Evolutionary conservation across 2,797 vertebrate genomes (phyloP).

Genomic region (Spinus olivaceus): DNA sequence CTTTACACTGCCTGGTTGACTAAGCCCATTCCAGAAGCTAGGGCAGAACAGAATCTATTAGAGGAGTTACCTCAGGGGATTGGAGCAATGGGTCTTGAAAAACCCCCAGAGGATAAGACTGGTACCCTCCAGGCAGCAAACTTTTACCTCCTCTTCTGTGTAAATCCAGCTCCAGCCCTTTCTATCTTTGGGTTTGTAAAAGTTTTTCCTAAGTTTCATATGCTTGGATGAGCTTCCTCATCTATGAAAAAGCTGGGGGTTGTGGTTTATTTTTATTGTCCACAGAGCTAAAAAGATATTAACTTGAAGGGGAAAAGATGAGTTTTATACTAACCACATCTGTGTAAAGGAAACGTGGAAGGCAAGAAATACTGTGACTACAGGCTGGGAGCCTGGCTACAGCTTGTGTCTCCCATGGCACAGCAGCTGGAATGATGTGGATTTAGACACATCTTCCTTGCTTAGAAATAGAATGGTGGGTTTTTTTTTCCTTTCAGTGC

Average conservation of each 20-base stretch:
- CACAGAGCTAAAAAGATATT: not conserved
- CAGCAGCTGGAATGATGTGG: not conserved
- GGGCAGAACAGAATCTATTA: not conserved
- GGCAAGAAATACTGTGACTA: not conserved
- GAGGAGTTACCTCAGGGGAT: not conserved
- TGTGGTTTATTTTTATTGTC: not conserved
- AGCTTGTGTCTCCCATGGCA: not conserved
- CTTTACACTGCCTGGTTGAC: not conserved
- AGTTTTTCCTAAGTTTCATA: not conserved
- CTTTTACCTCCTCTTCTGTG: accelerated
- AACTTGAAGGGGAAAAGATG: not conserved
- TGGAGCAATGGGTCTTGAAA: not conserved
- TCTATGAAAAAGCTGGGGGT: not conserved
- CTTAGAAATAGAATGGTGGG: not conserved
- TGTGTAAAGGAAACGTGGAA: not conserved
- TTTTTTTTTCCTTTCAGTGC: not conserved
- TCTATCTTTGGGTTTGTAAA: not conserved
- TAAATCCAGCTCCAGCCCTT: not conserved
- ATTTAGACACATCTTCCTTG: not conserved
- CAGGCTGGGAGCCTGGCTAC: not conserved
- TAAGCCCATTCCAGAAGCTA: not conserved
- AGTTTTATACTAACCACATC: not conserved
- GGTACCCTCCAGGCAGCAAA: not conserved
- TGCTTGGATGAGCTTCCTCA: not conserved
- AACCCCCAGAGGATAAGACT: not conserved